These are phyloP conservation scores for Clarias gariepinus DNA, from an alignment of 2,113 vertebrate genomes.

Conservation along the genomic window DNA sequence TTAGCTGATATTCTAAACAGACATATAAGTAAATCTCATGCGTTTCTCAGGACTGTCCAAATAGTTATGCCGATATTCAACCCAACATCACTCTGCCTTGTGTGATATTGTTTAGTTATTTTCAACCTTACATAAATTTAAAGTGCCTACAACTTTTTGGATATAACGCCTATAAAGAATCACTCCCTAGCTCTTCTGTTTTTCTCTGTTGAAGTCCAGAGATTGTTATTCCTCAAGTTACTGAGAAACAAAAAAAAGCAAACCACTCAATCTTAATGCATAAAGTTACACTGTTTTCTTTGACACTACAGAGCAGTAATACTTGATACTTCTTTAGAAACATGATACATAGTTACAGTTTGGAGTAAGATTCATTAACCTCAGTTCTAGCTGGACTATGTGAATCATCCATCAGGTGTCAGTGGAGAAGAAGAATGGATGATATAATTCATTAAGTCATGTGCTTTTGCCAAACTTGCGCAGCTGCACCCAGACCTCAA, in stretches of 20 bases:
- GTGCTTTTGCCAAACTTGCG: slow-evolving; percentile 47
- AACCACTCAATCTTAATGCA: neutral
- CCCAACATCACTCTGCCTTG: too few species aligned
- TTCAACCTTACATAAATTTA: neutral
- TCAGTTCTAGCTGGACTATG: slow-evolving; percentile 7
- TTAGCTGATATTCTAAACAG: too few species aligned
- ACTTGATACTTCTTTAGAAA: neutral
- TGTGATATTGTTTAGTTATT: neutral
- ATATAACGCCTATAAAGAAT: neutral
- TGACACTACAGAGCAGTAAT: neutral
- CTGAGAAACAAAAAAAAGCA: neutral
- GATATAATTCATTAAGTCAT: slow-evolving; percentile 62
- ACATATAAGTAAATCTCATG: too few species aligned
- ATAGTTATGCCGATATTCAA: too few species aligned
- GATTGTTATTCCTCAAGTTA: neutral
- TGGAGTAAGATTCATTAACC: neutral
- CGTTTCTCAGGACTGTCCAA: too few species aligned
- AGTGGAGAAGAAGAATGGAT: slow-evolving; percentile 22
- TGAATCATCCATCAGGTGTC: slow-evolving; percentile 34
- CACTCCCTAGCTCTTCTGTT: neutral
- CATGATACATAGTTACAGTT: neutral
- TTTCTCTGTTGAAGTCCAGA: neutral
- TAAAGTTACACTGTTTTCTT: neutral
- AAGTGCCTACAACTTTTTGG: neutral
- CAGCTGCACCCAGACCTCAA: slow-evolving; percentile 63